Base-by-base conservation (phyloP, 2,113 vertebrate species). In the Melozone crissalis region DNA sequence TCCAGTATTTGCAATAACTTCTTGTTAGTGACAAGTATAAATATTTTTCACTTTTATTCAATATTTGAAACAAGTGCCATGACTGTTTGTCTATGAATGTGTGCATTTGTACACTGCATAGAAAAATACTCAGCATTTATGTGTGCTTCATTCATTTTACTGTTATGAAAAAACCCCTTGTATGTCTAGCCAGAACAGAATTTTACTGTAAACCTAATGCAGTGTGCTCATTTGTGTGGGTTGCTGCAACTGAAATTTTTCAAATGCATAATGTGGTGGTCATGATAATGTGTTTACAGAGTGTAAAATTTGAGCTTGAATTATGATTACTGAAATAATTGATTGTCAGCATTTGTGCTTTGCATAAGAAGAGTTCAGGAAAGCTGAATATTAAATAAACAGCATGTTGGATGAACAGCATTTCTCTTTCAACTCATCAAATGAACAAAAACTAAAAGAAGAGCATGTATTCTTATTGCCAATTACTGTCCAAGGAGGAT, bases 251-350 rank as follows among this genome's bases (percentile, higher is more conserved):
- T 75, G 90, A 49, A 92, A 87, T 94, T 90, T 94, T 95, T 96
- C 71, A 90, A 86, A 87, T 11, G 31, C 49, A 23, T 94, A 87
- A 84, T 83, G 83, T 88, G 72, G 67, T 92, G 77, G 93, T 87
- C 84, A 79, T 41, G 59, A 78, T 96, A 90, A 91, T 94, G 81
- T 94, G 92, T 96, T 95, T 95, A 94, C 58, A 73, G 72, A 93
- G 68, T 91, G 87, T 89, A 97, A 95, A 94, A 96, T 94, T 95
- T 79, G 85, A 87, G 49, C 57, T 89, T 94, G 89, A 84, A 35
- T 91, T 88, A 73, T 59, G 90, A 93, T 96, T 94, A 81, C 90
- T 88, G 69, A 95, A 91, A 95, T 95, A 96, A 95, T 95, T 97
- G 95, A 87, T 95, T 78, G 65, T 93, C 84, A 91, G 41, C 55